Conservation (phyloP, 2,888 invertebrate species). For the Oxycera nigricornis region DNA sequence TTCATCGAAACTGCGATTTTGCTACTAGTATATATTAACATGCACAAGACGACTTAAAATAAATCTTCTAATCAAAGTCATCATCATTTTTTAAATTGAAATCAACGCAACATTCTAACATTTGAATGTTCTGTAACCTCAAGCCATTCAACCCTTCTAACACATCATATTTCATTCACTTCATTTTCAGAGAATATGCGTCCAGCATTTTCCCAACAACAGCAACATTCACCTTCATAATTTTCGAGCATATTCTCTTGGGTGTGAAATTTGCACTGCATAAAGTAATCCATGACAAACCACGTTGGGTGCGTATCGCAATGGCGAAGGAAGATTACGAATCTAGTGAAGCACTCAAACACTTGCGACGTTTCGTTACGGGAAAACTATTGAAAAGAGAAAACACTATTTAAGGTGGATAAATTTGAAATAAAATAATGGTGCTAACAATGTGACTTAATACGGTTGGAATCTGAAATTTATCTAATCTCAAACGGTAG, state of each 20-base stretch:
- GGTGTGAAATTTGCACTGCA: constrained; percentile 71
- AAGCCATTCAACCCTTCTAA: no score
- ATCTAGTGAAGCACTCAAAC: constrained; percentile 69
- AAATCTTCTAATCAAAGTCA: no score
- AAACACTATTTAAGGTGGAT: neutral
- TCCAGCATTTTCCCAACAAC: constrained; percentile 56
- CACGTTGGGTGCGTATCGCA: constrained; percentile 71
- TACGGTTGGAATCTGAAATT: no score
- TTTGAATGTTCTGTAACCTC: no score
- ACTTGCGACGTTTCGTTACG: constrained; percentile 43
- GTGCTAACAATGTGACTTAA: neutral
- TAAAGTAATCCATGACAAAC: constrained; percentile 74
- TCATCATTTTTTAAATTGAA: no score
- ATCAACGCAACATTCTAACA: no score
- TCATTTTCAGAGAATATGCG: constrained; percentile 53
- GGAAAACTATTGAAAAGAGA: constrained; percentile 16
- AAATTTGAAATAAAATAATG: no score
- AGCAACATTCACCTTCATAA: constrained; percentile 66
- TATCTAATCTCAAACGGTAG: no score
- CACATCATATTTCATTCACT: no score
- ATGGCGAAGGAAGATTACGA: constrained; percentile 69
- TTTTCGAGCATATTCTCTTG: constrained; percentile 73
- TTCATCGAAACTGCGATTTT: neutral
- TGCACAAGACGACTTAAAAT: no score
- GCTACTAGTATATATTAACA: no score